Base-by-base conservation (phyloP, 2,888 invertebrate species). In the Cylindroiulus punctatus region DNA sequence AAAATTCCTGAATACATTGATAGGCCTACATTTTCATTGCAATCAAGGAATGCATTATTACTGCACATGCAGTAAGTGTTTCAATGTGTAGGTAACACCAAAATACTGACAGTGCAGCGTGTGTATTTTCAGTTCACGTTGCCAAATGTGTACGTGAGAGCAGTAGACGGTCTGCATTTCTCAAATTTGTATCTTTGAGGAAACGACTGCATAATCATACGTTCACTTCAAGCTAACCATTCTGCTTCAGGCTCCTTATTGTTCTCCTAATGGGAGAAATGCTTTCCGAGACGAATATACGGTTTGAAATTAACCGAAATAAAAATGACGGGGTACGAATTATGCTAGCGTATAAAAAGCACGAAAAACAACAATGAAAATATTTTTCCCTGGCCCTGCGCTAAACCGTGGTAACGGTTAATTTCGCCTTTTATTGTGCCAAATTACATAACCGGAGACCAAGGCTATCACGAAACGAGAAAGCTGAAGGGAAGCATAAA, bases 341-440 rank as follows among this genome's bases (percentile, higher is more conserved):
- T 65, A 65, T 26, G 10, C 5, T 65, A 8, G 26, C 26, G 12
- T 26, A 65, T 65, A 65, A 65, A 65, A 65, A 65, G 65, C 26
- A 7, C n/a, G 12, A 44, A 65, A 65, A 65, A 26, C 26, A 65
- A 65, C 65, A 65, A 26, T 65, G 65, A 65, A 65, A 65, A 12
- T 8, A 65, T 65, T 65, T 65, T 65, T 65, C 2, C 17, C 22
- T 57, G 57, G 40, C 22, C n/a, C 57, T 57, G 1, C 57, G 57
- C n/a, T 65, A 57, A 57, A 19, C 57, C n/a, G 57, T n/a, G 57
- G 57, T 57, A 65, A 65, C 65, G 65, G 65, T 65, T 65, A 65
- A 65, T 65, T 65, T 65, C 26, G 8, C 5, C 26, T 65, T 65
- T 26, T 65, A 65, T 65, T 65, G 26, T 26, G 26, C 65, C n/a